phyloP scores from a whole-genome alignment of 1,140 invertebrate species.

The Leptinotarsa undecemlineata region DNA sequence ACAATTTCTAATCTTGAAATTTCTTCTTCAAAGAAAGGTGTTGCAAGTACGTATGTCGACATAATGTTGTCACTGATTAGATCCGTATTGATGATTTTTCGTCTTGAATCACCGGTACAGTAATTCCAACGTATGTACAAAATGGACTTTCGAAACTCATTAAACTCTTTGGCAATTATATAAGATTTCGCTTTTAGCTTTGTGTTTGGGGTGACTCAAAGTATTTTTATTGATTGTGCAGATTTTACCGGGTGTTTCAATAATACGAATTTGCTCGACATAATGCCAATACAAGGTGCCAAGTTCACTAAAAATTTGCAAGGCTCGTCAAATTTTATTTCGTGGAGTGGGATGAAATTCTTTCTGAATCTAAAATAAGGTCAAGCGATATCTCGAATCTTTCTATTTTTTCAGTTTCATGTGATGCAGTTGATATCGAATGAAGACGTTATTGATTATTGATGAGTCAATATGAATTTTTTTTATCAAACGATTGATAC shows the following conservation, averaged over 20 bases:
- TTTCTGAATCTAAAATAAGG: too few species aligned
- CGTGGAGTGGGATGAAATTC: too few species aligned
- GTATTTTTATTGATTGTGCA: not conserved
- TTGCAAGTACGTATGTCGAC: not conserved
- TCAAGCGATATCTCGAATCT: too few species aligned
- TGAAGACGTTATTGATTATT: too few species aligned
- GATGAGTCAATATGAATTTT: too few species aligned
- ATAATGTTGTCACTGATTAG: not conserved
- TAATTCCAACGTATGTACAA: not conserved
- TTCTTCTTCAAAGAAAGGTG: slow-evolving; percentile 25
- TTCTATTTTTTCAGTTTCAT: too few species aligned
- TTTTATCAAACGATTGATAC: too few species aligned
- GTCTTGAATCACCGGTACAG: slow-evolving; percentile 1
- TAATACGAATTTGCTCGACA: not conserved
- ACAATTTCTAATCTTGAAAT: slow-evolving; percentile 20
- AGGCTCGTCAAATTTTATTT: too few species aligned
- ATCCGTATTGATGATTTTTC: not conserved
- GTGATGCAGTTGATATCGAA: too few species aligned
- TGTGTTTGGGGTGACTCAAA: not conserved
- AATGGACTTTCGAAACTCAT: not conserved
- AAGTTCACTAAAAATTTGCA: too few species aligned
- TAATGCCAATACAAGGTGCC: too few species aligned
- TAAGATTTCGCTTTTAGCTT: not conserved
- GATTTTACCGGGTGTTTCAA: too few species aligned
- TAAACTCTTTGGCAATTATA: not conserved